These are phyloP conservation scores for Hyposoter dolosus DNA, from an alignment of 2,888 invertebrate genomes.

Conservation along the genomic window DNA sequence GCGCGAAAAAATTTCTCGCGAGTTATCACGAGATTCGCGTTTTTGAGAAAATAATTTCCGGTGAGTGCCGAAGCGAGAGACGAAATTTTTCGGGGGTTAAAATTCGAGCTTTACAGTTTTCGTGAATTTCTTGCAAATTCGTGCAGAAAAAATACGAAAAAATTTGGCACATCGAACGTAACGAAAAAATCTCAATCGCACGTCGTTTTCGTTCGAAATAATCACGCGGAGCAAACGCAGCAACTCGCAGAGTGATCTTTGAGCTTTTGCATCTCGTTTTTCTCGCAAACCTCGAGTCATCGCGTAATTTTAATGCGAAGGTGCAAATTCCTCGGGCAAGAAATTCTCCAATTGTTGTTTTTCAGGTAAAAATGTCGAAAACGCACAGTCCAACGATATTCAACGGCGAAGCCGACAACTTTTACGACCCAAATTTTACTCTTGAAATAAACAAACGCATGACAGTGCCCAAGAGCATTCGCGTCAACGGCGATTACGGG, in stretches of 20 bases:
- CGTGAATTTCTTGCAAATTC: neutral
- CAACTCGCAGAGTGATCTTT: neutral
- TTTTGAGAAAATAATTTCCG: neutral
- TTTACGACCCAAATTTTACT: conserved; percentile 90
- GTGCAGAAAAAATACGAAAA: neutral
- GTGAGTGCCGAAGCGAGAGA: neutral
- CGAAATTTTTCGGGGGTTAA: neutral
- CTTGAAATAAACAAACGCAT: conserved; percentile 93
- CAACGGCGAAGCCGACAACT: conserved; percentile 87
- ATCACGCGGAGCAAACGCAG: neutral
- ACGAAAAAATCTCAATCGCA: neutral
- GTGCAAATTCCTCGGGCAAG: neutral
- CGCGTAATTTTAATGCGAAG: neutral
- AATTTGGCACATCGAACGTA: neutral
- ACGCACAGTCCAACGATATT: conserved; percentile 88
- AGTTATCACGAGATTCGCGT: conserved; percentile 1
- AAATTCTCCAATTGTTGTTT: neutral
- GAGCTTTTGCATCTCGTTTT: neutral
- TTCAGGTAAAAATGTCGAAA: conserved; percentile 86
- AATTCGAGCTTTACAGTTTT: conserved; percentile 11
- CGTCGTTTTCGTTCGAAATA: neutral
- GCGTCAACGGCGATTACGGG: conserved; percentile 90
- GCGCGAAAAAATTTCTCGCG: neutral
- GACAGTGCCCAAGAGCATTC: conserved; percentile 92
- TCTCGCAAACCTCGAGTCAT: neutral